These are phyloP conservation scores for Orestias chungarensis DNA, from an alignment of 2,797 vertebrate genomes.

Conservation along the genomic window DNA sequence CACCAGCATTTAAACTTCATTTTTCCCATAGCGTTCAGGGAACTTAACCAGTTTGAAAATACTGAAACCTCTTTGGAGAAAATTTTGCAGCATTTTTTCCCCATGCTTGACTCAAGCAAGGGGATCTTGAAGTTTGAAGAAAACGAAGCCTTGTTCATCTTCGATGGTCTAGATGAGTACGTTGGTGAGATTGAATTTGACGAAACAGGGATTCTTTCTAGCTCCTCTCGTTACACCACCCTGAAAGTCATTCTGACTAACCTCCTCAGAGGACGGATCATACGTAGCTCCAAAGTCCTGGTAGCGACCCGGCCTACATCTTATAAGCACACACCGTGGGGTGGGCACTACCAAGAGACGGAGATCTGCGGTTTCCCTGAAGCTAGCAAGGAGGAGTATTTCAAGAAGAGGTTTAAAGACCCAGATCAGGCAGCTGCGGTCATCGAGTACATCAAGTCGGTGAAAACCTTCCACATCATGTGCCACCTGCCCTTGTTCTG, in stretches of 20 bases:
- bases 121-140: slow-evolving; percentile 38
- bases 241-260: slow-evolving; percentile 71
- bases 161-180: slow-evolving; percentile 81
- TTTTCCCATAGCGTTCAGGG: slow-evolving; percentile 72
- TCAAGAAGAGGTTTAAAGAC: slow-evolving; percentile 69
- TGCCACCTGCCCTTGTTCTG: slow-evolving; percentile 80
- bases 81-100: slow-evolving; percentile 73
- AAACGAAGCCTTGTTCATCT: slow-evolving; percentile 72
- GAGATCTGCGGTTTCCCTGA: slow-evolving; percentile 77
- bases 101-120: slow-evolving; percentile 62
- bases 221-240: slow-evolving; percentile 14
- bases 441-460: slow-evolving; percentile 61
- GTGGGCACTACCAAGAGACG: slow-evolving; percentile 45
- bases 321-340: slow-evolving; percentile 56
- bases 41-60: slow-evolving; percentile 66
- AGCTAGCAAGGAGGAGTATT: slow-evolving; percentile 71
- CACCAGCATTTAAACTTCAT: slow-evolving; percentile 71
- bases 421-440: slow-evolving; percentile 61
- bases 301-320: slow-evolving; percentile 60
- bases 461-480: slow-evolving; percentile 77
- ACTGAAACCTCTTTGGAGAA: slow-evolving; percentile 54
- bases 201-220: slow-evolving; percentile 43
- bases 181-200: slow-evolving; percentile 58
- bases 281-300: slow-evolving; percentile 44
- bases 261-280: slow-evolving; percentile 71